These are phyloP conservation scores for Prionailurus viverrinus DNA, from an alignment of 2,113 vertebrate genomes.

Conservation along the genomic window DNA sequence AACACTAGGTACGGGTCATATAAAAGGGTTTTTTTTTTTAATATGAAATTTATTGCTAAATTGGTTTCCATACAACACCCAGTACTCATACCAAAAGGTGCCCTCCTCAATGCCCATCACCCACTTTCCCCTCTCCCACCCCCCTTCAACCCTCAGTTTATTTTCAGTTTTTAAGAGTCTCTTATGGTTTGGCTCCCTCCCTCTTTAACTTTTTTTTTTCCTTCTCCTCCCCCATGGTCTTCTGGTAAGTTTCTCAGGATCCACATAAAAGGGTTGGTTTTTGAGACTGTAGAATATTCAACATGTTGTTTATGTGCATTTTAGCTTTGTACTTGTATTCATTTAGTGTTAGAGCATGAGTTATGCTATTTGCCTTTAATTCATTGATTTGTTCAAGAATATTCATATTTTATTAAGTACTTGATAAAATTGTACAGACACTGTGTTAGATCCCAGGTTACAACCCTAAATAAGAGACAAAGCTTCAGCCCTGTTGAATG, in stretches of 20 bases:
- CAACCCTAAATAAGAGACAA: neutral
- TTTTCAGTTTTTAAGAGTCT: no score
- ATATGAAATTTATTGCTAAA: no score
- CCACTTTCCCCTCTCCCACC: no score
- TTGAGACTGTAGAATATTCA: neutral
- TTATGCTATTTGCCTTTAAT: neutral
- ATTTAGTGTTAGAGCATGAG: neutral
- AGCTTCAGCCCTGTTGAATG: neutral
- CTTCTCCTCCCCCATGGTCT: no score
- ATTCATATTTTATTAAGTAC: neutral
- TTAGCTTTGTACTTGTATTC: neutral
- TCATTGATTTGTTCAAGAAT: neutral
- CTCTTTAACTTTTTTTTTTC: no score
- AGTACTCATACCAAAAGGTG: no score
- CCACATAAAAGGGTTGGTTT: neutral
- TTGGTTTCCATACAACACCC: no score
- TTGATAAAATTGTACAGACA: neutral
- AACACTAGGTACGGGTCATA: slow-evolving; percentile 87
- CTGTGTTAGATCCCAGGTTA: neutral
- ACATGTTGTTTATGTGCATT: neutral
- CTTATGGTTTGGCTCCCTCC: no score
- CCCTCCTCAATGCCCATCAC: no score
- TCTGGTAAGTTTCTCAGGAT: no score
- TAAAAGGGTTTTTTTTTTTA: neutral
- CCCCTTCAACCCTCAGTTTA: no score